Percentiles rank a stretch among this genome's conserved stretches.
Evolutionary conservation across 2,888 invertebrate genomes (phyloP).

Genomic region (Helobdella robusta): DNA sequence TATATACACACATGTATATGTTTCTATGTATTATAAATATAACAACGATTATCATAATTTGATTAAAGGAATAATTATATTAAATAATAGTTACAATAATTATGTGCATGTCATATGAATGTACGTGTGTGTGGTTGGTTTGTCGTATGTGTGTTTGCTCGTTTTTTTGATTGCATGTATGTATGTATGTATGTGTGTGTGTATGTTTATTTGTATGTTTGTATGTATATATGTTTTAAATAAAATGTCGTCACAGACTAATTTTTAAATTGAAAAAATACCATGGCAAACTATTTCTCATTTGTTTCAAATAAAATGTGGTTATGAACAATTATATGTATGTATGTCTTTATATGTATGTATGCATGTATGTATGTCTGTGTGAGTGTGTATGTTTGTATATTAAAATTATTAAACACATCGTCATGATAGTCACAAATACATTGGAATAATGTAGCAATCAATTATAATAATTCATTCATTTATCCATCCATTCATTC

Average conservation of each 20-base stretch:
- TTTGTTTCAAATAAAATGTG: too few relatives aligned
- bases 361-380: too few relatives aligned
- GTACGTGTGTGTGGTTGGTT: background rate
- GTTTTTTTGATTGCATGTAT: background rate
- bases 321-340: too few relatives aligned
- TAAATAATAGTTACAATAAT: background rate
- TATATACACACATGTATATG: too few relatives aligned
- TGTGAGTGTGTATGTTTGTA: too few relatives aligned
- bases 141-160: background rate
- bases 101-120: background rate
- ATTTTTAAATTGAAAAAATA: background rate
- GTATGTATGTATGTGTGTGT: slow-evolving; percentile 2
- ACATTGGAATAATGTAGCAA: too few relatives aligned
- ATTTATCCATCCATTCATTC: too few relatives aligned
- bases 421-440: too few relatives aligned
- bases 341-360: too few relatives aligned
- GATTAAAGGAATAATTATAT: background rate
- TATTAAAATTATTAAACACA: too few relatives aligned
- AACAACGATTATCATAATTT: background rate
- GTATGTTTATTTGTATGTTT: background rate
- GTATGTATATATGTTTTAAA: background rate
- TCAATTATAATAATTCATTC: too few relatives aligned
- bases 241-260: background rate
- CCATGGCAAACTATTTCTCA: background rate
- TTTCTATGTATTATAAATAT: too few relatives aligned